Evolutionary conservation across 2,888 invertebrate genomes (phyloP).

Genomic region (Ashinkailepas kermadecensis): DNA sequence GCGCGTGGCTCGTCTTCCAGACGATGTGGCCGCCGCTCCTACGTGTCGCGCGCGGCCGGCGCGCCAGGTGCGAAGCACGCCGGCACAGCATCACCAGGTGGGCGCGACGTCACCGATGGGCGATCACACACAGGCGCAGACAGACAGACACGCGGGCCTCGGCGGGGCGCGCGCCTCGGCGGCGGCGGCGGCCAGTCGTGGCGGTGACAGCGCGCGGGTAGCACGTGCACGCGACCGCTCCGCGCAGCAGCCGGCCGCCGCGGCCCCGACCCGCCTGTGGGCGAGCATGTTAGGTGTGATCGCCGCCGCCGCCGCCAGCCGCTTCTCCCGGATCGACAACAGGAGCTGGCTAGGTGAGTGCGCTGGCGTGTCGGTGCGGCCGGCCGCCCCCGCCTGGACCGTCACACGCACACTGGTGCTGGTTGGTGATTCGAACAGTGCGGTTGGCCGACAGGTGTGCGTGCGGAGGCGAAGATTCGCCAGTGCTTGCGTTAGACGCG

Average conservation of each 20-base stretch:
- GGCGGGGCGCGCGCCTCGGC: neutral
- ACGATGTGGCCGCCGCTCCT: neutral
- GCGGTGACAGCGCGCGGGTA: neutral
- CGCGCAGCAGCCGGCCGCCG: neutral
- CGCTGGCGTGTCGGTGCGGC: too few species aligned
- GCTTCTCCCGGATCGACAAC: neutral
- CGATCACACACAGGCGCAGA: neutral
- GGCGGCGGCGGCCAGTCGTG: neutral
- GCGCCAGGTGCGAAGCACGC: neutral
- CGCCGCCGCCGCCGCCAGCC: neutral
- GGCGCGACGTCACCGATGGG: neutral
- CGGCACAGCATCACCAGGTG: neutral
- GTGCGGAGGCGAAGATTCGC: too few species aligned
- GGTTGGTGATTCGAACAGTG: too few species aligned
- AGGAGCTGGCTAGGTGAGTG: conserved; percentile 9
- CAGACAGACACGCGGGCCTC: neutral
- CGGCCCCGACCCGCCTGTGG: neutral
- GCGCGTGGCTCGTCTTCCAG: too few species aligned
- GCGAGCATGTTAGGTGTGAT: conserved; percentile 3
- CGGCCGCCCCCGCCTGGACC: too few species aligned
- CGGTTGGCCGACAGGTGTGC: too few species aligned
- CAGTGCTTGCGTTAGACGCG: too few species aligned
- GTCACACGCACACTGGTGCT: too few species aligned
- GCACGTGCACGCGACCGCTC: neutral
- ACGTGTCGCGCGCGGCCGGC: neutral